Percentiles rank a stretch among this genome's conserved stretches.
These are phyloP conservation scores for Porites rus DNA, from an alignment of 92 coral and sea anemone genomes.

Conservation along the genomic window DNA sequence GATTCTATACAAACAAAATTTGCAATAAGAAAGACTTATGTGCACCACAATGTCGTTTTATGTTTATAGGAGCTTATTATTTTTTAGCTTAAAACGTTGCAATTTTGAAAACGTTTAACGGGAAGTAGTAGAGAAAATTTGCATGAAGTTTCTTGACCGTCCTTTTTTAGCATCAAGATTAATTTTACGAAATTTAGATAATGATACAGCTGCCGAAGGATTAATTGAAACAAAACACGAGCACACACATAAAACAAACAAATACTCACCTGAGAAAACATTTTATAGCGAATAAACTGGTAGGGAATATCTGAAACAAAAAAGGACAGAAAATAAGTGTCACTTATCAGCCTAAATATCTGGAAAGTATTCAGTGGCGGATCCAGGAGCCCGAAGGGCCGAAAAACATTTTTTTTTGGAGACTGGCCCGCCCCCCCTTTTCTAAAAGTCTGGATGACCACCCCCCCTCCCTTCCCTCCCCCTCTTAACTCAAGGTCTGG, in stretches of 20 bases:
- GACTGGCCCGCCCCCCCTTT: too few species aligned
- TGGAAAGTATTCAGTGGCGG: too few species aligned
- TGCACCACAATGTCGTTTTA: neutral
- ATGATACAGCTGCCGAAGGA: slow-evolving; percentile 6
- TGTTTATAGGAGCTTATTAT: neutral
- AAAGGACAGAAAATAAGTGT: too few species aligned
- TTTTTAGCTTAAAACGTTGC: neutral
- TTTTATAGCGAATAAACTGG: too few species aligned
- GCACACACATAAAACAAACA: neutral
- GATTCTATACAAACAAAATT: neutral
- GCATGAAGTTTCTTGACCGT: neutral
- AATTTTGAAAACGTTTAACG: neutral
- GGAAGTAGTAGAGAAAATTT: neutral
- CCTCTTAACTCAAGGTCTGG: too few species aligned
- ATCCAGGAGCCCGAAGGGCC: too few species aligned
- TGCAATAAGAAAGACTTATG: neutral
- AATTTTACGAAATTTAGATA: neutral
- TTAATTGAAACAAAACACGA: neutral
- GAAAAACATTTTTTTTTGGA: too few species aligned
- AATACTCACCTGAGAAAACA: neutral
- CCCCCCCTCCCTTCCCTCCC: too few species aligned
- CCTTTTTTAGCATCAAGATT: neutral
- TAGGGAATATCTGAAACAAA: too few species aligned
- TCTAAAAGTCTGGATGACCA: too few species aligned
- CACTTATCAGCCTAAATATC: too few species aligned